A percentile compares a stretch with the other conserved stretches of the same genome.
Evolutionary conservation across 2,113 vertebrate genomes (phyloP).

Genomic region (Athene noctua): DNA sequence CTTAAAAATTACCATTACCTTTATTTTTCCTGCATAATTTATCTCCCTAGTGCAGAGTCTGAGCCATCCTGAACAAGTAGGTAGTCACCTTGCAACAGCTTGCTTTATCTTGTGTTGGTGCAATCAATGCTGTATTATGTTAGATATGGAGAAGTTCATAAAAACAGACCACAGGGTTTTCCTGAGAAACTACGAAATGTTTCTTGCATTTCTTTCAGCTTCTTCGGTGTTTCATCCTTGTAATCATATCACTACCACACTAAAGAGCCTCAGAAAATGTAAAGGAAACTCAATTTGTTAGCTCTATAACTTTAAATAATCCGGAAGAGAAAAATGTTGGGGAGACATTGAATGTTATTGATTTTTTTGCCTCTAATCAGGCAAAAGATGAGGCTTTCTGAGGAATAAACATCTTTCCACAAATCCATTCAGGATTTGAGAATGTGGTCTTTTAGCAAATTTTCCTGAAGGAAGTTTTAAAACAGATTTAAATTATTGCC

Average conservation of each 20-base stretch:
- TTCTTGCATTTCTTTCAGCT: conserved; percentile 14
- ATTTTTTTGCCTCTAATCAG: not conserved
- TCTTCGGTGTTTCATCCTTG: not conserved
- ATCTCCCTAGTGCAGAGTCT: not conserved
- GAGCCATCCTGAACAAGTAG: not conserved
- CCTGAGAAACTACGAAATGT: conserved; percentile 18
- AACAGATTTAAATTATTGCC: not conserved
- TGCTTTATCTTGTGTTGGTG: not conserved
- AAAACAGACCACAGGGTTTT: not conserved
- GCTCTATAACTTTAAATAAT: conserved; percentile 36
- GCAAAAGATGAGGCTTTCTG: not conserved
- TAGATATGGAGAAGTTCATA: not conserved
- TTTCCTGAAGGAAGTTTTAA: conserved; percentile 2
- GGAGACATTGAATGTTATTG: not conserved
- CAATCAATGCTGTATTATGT: not conserved
- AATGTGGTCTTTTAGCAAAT: not conserved
- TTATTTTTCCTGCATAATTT: not conserved
- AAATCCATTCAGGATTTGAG: not conserved
- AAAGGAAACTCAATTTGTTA: not conserved
- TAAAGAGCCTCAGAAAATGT: not conserved
- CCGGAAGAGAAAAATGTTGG: not conserved
- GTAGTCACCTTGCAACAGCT: not conserved
- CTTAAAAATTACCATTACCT: not conserved
- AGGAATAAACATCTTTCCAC: not conserved
- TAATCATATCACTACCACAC: not conserved